Base-by-base conservation (phyloP, 2,113 vertebrate species). In the Talpa occidentalis region DNA sequence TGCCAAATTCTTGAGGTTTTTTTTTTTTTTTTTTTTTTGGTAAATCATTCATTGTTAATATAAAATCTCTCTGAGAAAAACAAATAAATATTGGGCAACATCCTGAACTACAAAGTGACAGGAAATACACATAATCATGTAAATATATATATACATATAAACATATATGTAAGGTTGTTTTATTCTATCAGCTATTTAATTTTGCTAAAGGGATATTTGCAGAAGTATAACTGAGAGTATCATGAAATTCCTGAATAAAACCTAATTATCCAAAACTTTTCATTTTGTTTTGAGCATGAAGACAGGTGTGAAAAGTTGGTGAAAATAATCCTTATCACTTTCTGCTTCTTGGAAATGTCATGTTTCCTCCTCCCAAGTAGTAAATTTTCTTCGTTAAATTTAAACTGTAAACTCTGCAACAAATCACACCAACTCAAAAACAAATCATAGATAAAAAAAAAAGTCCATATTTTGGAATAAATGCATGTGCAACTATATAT, bases 221-320 rank as follows among this genome's bases (percentile, higher is more conserved):
- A 93, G 79, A 95, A 88, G 30, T 88, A 47, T 72, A 26, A 69
- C 59, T 76, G 67, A 78, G 52, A 74, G 0, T 1, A 42, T 14
- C 84, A 42, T 87, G 56, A 88, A 93, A 70, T 95, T 90, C 60
- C 47, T 62, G 37, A 92, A 35, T 91, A 93, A 94, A 96, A 59
- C 10, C 62, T 89, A 90, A 93, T 94, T 95, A 78, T 79, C 37
- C 88, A 14, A 52, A 59, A 42, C n/a, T 19, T 94, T 32, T 88
- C 26, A 64, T 93, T 96, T 82, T 84, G 30, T 88, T 95, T 95
- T 49, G 40, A 84, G 44, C 70, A 22, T 3, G 78, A 52, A 67
- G 24, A 72, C 28, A 32, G 76, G 26, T 37, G 7, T 47, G 62
- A 95, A 44, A 90, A 69, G 21, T 66, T 66, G 22, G 10, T 80